These are phyloP conservation scores for Protobothrops mucrosquamatus DNA, from an alignment of 2,113 vertebrate species.

Conservation along the genomic window DNA sequence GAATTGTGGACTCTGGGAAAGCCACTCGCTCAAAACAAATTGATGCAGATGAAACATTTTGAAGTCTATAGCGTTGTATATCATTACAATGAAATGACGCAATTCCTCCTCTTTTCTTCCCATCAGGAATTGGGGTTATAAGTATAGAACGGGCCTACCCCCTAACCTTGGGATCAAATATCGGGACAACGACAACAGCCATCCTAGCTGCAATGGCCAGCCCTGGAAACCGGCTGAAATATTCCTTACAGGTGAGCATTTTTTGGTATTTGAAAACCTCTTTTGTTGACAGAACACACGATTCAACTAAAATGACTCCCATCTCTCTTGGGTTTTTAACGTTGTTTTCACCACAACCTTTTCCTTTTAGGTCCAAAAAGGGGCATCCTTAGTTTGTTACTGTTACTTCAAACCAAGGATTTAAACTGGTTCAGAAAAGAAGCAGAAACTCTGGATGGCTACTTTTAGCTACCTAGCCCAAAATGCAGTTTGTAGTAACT, in stretches of 20 bases:
- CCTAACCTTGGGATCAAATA: constrained; percentile 91
- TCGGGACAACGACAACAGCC: constrained; percentile 96
- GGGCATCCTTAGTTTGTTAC: background rate
- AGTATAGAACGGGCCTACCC: constrained; percentile 93
- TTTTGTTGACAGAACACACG: background rate
- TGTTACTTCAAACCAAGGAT: background rate
- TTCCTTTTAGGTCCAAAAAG: background rate
- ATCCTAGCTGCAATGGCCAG: constrained; percentile 92
- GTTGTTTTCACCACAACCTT: background rate
- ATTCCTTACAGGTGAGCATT: constrained; percentile 85
- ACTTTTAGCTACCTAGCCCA: background rate
- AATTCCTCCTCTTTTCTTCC: background rate
- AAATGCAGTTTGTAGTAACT: background rate
- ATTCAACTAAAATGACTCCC: background rate
- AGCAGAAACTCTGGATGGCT: background rate
- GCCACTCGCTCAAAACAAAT: background rate
- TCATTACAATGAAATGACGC: background rate
- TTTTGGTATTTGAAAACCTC: background rate
- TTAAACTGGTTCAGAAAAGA: background rate
- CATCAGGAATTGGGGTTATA: constrained; percentile 89
- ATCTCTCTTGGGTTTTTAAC: background rate
- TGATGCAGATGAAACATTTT: background rate
- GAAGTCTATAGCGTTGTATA: background rate
- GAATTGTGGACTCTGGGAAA: background rate
- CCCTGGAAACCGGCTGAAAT: constrained; percentile 79